These are phyloP conservation scores for Drosophila tripunctata DNA, from an alignment of 2,888 invertebrate genomes.

Conservation along the genomic window DNA sequence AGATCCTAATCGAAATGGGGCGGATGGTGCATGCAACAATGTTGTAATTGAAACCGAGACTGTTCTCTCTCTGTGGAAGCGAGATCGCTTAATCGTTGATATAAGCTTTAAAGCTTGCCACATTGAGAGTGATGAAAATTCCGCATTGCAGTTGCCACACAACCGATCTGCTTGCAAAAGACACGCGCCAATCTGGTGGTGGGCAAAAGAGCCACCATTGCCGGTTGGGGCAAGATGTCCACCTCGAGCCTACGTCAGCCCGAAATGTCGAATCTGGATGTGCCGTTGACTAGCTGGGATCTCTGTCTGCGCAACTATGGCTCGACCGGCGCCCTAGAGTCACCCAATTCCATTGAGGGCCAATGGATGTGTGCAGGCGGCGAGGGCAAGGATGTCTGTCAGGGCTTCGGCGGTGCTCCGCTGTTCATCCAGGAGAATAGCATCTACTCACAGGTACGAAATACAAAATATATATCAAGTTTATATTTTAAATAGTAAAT, in stretches of 20 bases:
- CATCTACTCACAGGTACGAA: constrained; percentile 87
- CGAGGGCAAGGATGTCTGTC: constrained; percentile 90
- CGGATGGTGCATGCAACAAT: constrained; percentile 19
- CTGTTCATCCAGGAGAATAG: constrained; percentile 87
- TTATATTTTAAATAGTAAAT: background rate
- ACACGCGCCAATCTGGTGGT: constrained; percentile 83
- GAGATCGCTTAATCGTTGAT: constrained; percentile 2
- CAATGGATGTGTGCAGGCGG: constrained; percentile 90
- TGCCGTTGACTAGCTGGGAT: constrained; percentile 88
- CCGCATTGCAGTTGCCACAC: constrained; percentile 87
- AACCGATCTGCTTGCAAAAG: constrained; percentile 89
- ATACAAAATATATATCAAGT: too few species aligned
- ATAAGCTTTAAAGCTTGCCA: background rate
- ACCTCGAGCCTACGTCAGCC: constrained; percentile 84
- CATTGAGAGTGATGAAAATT: background rate
- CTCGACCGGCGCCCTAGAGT: constrained; percentile 86
- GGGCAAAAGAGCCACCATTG: constrained; percentile 83
- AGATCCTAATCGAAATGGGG: constrained; percentile 35
- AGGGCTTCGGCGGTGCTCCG: constrained; percentile 92
- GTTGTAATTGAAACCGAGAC: constrained; percentile 4
- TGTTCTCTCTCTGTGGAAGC: background rate
- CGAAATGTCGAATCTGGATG: constrained; percentile 88
- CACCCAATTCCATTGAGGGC: constrained; percentile 86
- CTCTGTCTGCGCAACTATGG: constrained; percentile 89
- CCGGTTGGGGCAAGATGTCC: constrained; percentile 88